These are phyloP conservation scores for Tringa solitaria DNA, from an alignment of 2,113 vertebrate species.

Conservation along the genomic window DNA sequence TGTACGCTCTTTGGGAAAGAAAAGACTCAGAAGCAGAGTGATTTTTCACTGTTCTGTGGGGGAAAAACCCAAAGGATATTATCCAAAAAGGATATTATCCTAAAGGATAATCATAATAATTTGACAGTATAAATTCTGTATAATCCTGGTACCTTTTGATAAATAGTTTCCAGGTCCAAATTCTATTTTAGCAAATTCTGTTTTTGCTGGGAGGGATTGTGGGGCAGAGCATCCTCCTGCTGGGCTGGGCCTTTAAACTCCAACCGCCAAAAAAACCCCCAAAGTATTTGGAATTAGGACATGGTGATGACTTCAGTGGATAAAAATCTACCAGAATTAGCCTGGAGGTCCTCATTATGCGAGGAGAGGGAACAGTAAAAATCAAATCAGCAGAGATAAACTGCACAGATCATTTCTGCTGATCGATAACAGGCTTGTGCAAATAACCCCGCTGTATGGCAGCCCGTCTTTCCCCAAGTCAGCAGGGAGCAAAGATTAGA, in stretches of 20 bases:
- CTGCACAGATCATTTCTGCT: neutral
- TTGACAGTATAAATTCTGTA: neutral
- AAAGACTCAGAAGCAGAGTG: neutral
- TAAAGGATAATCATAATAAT: neutral
- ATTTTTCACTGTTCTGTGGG: neutral
- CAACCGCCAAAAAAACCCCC: neutral
- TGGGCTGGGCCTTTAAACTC: neutral
- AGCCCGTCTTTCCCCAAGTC: neutral
- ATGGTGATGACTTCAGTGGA: conserved; percentile 16
- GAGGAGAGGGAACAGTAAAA: neutral
- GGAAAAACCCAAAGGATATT: neutral
- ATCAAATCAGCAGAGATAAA: conserved; percentile 51
- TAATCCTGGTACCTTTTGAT: neutral
- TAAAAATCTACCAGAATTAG: neutral
- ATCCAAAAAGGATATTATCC: neutral
- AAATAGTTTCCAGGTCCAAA: neutral
- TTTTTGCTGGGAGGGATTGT: neutral
- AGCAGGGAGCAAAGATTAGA: neutral
- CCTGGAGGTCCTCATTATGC: conserved; percentile 14
- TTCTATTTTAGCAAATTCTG: conserved; percentile 10
- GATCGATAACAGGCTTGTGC: conserved; percentile 35
- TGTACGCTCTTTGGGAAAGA: neutral
- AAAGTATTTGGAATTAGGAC: neutral
- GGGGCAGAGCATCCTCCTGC: neutral
- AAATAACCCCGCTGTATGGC: neutral